Percentiles rank a stretch among this genome's conserved stretches.
phyloP scores from a whole-genome alignment of 2,888 invertebrate species.

The Polydrusus tereticollis region DNA sequence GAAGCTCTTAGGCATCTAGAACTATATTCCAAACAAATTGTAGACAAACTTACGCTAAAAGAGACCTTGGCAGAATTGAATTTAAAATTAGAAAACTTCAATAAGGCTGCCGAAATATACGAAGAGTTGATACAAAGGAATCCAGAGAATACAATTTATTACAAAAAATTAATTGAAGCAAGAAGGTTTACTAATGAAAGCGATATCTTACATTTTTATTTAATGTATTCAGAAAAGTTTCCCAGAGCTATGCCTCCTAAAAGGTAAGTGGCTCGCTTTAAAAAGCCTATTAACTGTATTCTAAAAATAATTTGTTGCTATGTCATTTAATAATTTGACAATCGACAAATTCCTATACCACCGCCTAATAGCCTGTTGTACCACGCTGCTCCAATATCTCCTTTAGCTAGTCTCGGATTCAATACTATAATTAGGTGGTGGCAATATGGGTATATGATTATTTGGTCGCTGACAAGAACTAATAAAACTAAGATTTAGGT shows the following conservation, averaged over 20 bases:
- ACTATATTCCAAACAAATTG: slow-evolving; percentile 89
- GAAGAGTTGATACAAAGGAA: slow-evolving; percentile 90
- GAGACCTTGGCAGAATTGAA: slow-evolving; percentile 90
- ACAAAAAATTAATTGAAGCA: slow-evolving; percentile 89
- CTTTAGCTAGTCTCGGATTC: too few relatives aligned
- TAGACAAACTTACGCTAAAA: slow-evolving; percentile 92
- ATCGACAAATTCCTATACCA: too few relatives aligned
- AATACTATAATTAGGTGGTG: too few relatives aligned
- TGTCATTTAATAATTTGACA: too few relatives aligned
- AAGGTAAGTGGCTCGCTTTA: slow-evolving; percentile 35
- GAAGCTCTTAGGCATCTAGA: slow-evolving; percentile 91
- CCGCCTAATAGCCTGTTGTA: too few relatives aligned
- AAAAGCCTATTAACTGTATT: too few relatives aligned
- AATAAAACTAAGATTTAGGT: too few relatives aligned
- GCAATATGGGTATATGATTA: too few relatives aligned
- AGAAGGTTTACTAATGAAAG: slow-evolving; percentile 79
- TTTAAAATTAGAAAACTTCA: slow-evolving; percentile 74
- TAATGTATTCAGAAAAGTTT: slow-evolving; percentile 81
- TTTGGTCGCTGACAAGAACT: too few relatives aligned
- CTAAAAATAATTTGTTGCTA: too few relatives aligned
- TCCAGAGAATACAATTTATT: slow-evolving; percentile 96
- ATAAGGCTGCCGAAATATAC: slow-evolving; percentile 85
- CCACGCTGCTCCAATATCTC: too few relatives aligned
- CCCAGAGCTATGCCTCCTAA: slow-evolving; percentile 91
- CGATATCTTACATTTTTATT: slow-evolving; percentile 85